Evolutionary conservation across 1,140 invertebrate species (phyloP), one percentile per base, ranked within the genome.

Genomic region (Ectropis grisescens): DNA sequence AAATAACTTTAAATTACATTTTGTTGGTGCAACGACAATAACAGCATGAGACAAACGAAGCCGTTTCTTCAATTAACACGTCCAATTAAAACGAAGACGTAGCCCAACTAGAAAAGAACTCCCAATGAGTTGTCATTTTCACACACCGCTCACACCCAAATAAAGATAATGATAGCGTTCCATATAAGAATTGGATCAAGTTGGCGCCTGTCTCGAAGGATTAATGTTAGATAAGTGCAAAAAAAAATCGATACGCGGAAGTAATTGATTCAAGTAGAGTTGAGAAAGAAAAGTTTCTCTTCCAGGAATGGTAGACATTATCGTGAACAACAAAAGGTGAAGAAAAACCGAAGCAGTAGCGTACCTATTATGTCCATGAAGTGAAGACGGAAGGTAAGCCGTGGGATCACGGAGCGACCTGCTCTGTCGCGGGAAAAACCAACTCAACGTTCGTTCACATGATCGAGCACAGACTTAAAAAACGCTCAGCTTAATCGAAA

Each of bases 211-310:
- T 42, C 47, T 30, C 38, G 30, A 65, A 64, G 55, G 58, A 60
- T 47, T 45, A 39, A 45, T 56, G 51, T 59, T 37, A 49, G 44
- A 3, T 41, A 42, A 52, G 31, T 11, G 33, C 38, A 70, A 70
- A 68, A 68, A 65, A 41, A 34, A n/a, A n/a, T n/a, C n/a, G n/a
- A 46, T 69, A 67, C 59, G 46, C 67, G 67, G 69, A 74, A 79
- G 35, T 54, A 58, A 44, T 69, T 41, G 64, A 44, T 57, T 67
- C 59, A n/a, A n/a, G n/a, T 60, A 66, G 58, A 48, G 49, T 46
- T 58, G 56, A 70, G 67, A 64, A 59, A 69, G 50, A 41, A 37
- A 55, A 59, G 59, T 69, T 58, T 72, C 49, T 42, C 46, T 75
- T 67, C 67, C 58, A 65, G 59, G 67, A 65, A 76, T 54, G 46